These are phyloP conservation scores for Campaea margaritaria DNA, from an alignment of 2,888 invertebrate genomes.

Conservation along the genomic window DNA sequence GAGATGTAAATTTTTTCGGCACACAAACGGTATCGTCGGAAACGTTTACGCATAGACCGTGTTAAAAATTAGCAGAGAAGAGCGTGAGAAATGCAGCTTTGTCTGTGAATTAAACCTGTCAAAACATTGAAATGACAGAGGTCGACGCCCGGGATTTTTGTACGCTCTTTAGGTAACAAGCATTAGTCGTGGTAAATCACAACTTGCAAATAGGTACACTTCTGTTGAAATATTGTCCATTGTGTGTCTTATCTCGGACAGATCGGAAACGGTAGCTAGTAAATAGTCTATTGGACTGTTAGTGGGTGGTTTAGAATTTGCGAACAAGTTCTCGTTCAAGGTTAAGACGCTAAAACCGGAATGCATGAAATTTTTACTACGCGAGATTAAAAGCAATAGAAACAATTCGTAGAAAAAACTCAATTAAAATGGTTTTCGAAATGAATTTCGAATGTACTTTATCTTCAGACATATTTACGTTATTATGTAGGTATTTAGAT, in stretches of 20 bases:
- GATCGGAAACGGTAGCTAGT: constrained; percentile 35
- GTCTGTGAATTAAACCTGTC: constrained; percentile 29
- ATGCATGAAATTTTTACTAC: constrained; percentile 13
- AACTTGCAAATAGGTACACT: constrained; percentile 12
- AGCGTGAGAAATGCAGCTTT: constrained; percentile 24
- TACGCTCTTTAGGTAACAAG: constrained; percentile 34
- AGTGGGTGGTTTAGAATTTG: constrained; percentile 47
- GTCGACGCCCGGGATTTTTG: constrained; percentile 31
- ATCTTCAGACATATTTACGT: too few species aligned
- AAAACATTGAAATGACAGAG: constrained; percentile 28
- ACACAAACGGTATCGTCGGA: neutral
- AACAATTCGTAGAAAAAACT: too few species aligned
- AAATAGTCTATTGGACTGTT: constrained; percentile 33
- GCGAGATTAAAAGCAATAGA: too few species aligned
- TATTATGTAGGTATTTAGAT: too few species aligned
- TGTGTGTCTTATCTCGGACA: constrained; percentile 48
- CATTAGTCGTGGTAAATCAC: constrained; percentile 13
- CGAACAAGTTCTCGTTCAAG: constrained; percentile 51
- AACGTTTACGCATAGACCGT: constrained; percentile 11
- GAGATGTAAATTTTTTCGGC: neutral
- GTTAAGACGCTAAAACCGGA: constrained; percentile 37
- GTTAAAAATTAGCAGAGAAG: constrained; percentile 16
- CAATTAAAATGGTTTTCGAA: too few species aligned
- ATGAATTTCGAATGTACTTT: too few species aligned
- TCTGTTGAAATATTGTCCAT: constrained; percentile 42